Base-by-base conservation (phyloP, 92 coral and sea anemone species). In the Ricordea florida region DNA sequence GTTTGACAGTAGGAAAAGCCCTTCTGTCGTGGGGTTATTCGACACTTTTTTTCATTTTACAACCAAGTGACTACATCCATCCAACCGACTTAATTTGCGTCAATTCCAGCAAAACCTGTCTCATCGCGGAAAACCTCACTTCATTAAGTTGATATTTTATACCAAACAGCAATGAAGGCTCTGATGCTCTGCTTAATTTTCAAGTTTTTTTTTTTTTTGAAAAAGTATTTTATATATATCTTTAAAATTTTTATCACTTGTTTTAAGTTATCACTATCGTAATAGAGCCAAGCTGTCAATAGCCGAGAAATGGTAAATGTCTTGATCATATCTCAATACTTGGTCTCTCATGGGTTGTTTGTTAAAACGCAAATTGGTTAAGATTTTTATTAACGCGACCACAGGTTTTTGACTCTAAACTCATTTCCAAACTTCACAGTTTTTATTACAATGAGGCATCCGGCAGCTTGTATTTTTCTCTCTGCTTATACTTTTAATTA, bases 401-500 rank as follows among this genome's bases (percentile, higher is more conserved):
- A 42, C 41, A 66, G 78, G 74, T 53, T 68, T 75, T 73, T 70
- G 43, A 42, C 32, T 63, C 51, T 70, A 42, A 72, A 62, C 72
- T 62, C 73, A 78, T 81, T 83, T 79, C 66, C 51, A 67, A 64
- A 80, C 73, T 84, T 74, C 74, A 57, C 77, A 67, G 87, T 69
- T 52, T 47, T 83, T 61, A 74, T 83, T 46, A 49, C 31, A 14
- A 29, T 40, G 15, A 71, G 61, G 80, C 67, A 88, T 89, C 97
- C 90, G 97, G 73, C 71, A 61, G 66, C 80, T 81, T 62, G 80
- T 59, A 46, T 47, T 61, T 80, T 49, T 74, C 64, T 51, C 66
- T 47, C 70, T 61, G 76, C 88, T 70, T 84, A 88, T 84, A 44
- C 83, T 78, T 79, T 88, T 88, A 88, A 88, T 91, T 91, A 91